Base-by-base conservation (phyloP, 2,888 invertebrate species). In the Andrena hattorfiana region DNA sequence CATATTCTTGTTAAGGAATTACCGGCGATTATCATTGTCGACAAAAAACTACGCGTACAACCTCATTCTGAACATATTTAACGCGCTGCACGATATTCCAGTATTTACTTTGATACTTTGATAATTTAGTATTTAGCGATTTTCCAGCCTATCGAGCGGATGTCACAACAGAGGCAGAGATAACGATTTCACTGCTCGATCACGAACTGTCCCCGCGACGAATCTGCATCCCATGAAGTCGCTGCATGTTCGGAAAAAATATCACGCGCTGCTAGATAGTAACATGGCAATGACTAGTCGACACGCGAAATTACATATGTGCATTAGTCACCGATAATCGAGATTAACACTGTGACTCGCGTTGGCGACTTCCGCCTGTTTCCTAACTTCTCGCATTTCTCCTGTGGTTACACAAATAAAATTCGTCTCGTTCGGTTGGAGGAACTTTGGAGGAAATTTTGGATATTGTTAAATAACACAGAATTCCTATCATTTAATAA, bases 201-300 rank as follows among this genome's bases (percentile, higher is more conserved):
- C 60, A 32, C 35, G 62, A 23, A 35, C 5, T 10, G 16, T 10
- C 32, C 32, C 23, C 26, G 16, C 2, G 23, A 64, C 10, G 35
- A 26, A 64, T 64, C 26, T 26, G 64, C 64, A 26, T 48, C 26
- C 13, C 8, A 68, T 23, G 67, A 68, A 10, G 8, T 68, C 67
- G 35, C 2, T 8, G 23, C 7, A 54, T 7, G 32, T 13, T 20
- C 13, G 51, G 4, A 35, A 32, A 32, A 68, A 68, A 51, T 51
- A 32, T 16, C 23, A 23, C 7, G 20, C 32, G 3, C 20, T 10
- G 16, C 23, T 0, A 13, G 68, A 68, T 68, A 56, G 35, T 56
- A 8, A 0, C 3, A 4, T 23, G 23, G 68, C 16, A 56, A 56
- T 35, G 26, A 64, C 32, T 23, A 32, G 3, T 10, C 0, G 23